phyloP scores from a whole-genome alignment of 2,797 vertebrate genomes.

The Morelia viridis region DNA sequence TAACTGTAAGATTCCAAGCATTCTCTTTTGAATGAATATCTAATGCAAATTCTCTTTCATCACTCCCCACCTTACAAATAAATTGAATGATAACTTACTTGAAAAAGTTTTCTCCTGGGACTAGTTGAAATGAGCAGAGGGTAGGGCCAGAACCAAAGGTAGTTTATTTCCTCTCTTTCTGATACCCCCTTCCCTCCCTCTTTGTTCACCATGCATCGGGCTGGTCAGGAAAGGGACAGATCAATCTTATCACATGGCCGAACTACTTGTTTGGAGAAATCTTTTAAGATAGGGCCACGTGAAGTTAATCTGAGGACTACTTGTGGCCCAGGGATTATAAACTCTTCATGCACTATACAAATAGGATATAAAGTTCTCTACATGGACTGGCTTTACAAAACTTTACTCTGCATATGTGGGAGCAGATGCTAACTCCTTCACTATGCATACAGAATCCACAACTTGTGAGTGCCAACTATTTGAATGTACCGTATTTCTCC shows the following conservation, averaged over 20 bases:
- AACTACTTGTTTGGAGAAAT: not conserved
- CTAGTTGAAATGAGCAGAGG: not conserved
- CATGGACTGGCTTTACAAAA: not conserved
- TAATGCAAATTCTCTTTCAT: not conserved
- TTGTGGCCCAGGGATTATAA: not conserved
- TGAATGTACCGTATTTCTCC: not conserved
- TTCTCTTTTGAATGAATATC: not conserved
- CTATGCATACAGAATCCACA: not conserved
- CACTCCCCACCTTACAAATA: not conserved
- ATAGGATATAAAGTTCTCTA: not conserved
- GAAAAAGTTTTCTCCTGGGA: not conserved
- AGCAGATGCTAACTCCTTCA: not conserved
- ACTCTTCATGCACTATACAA: not conserved
- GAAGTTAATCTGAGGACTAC: not conserved
- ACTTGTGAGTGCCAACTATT: not conserved
- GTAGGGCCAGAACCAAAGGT: not conserved
- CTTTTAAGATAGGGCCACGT: not conserved
- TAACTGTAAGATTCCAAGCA: not conserved
- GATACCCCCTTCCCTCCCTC: not conserved
- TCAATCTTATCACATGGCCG: not conserved
- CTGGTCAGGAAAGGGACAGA: not conserved
- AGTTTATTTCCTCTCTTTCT: not conserved
- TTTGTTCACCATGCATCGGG: not conserved
- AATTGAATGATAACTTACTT: not conserved
- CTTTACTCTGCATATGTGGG: not conserved